Evolutionary conservation across 2,888 invertebrate species (phyloP), one percentile per base, ranked within the genome.

Genomic region (Orchesellides sinensis): DNA sequence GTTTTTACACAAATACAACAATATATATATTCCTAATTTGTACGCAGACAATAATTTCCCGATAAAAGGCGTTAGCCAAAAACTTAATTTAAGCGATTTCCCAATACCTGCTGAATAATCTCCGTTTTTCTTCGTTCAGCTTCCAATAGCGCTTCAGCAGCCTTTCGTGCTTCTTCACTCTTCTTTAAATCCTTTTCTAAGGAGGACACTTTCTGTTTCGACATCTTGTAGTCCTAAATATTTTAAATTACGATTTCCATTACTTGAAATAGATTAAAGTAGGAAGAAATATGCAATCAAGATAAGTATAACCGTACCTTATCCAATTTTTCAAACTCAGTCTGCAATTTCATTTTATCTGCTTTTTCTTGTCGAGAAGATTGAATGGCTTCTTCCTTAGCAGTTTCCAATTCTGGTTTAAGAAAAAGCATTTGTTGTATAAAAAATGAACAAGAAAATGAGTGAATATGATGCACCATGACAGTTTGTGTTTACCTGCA

Each of bases 91-190:
- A n/a, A n/a, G 40, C 78, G 59, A 69, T 69, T 66, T 19, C 85
- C 85, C 23, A 85, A 21, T 0, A 85, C 77, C 21, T 77, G 75
- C 14, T 80, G 81, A 59, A 85, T 83, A 8, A 81, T 80, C 56
- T 85, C 83, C 1, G 79, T 65, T 45, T 74, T 83, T 17, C 79
- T 40, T 25, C 77, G 68, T 29, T 80, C 78, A 1, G 63, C 54
- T 59, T 80, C 54, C 65, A 77, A n/a, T 56, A 40, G 29, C 25
- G 40, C 14, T 45, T 74, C 35, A 27, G 78, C 40, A 25, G 47
- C 65, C 49, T 65, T 49, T 17, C 81, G 61, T 1, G 35, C 59
- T 68, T 74, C 77, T 49, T 83, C 81, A 27, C 70, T 82, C 25
- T 69, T 69, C 32, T 81, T 78, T 1, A 85, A 52, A 17, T 83